Evolutionary conservation across 2,888 invertebrate species (phyloP).

Genomic region (Agapostemon virescens): DNA sequence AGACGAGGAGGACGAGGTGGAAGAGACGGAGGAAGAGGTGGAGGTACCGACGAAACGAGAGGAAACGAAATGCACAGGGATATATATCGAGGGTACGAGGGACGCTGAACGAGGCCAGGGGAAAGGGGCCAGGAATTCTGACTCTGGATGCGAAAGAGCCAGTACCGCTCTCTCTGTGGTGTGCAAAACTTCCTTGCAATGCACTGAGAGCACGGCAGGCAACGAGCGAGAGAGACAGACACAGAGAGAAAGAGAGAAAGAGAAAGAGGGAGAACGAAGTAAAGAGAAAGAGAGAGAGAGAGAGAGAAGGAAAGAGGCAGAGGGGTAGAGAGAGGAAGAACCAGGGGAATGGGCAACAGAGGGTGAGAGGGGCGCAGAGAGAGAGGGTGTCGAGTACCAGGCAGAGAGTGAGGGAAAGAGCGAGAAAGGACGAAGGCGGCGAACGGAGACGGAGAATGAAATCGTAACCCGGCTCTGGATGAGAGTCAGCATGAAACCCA

Average conservation of each 20-base stretch:
- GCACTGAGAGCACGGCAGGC: slow-evolving; percentile 56
- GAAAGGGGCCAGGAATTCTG: slow-evolving; percentile 63
- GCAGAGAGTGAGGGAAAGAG: slow-evolving; percentile 48
- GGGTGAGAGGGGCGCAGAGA: slow-evolving; percentile 22
- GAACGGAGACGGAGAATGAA: slow-evolving; percentile 62
- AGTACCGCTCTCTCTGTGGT: slow-evolving; percentile 70
- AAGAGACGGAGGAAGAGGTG: slow-evolving; percentile 19
- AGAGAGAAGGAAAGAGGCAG: not conserved
- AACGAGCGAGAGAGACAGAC: not conserved
- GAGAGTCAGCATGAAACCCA: slow-evolving; percentile 73
- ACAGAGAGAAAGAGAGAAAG: slow-evolving; percentile 1
- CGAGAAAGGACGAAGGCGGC: slow-evolving; percentile 27
- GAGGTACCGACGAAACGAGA: slow-evolving; percentile 64
- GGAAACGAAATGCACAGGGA: slow-evolving; percentile 72
- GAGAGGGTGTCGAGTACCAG: slow-evolving; percentile 57
- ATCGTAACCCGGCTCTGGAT: slow-evolving; percentile 73
- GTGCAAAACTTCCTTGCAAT: slow-evolving; percentile 74
- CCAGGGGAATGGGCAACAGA: not conserved
- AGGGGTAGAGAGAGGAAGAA: slow-evolving; percentile 7
- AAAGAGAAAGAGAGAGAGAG: slow-evolving; percentile 4
- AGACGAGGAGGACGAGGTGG: slow-evolving; percentile 14
- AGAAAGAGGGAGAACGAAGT: not conserved
- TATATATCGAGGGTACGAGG: slow-evolving; percentile 68
- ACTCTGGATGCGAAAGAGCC: slow-evolving; percentile 70
- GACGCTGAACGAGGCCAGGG: slow-evolving; percentile 63